Base-by-base conservation (phyloP, 2,797 vertebrate species). In the Fratercula arctica region DNA sequence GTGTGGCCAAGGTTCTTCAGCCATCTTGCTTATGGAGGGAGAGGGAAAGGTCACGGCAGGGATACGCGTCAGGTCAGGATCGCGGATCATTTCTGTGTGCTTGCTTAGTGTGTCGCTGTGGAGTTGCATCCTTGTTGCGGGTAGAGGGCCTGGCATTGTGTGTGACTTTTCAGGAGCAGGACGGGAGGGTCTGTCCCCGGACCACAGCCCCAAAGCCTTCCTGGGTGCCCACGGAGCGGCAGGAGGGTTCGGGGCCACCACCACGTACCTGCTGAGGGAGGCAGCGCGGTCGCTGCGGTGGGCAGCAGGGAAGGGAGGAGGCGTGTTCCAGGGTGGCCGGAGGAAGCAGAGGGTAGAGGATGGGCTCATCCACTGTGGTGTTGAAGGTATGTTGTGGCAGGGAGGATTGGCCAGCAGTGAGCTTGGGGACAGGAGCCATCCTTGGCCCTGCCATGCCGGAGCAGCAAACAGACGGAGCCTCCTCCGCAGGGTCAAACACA, bases 241-340 rank as follows among this genome's bases (percentile, higher is more conserved):
- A 0, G 60, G 51, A 87, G 54, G 64, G 56, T 43, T 75, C 2
- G 1, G 24, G 43, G 14, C 41, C 35, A n/a, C 28, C 9, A 3
- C 29, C 37, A 1, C 1, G 0, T 33, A 35, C 11, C 4, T 2
- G 9, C 35, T 2, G 7, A 85, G 20, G 25, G 45, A 23, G 41
- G 24, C 10, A 1, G 0, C 11, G 39, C 21, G 6, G 5, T 46
- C 0, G 0, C 53, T 6, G 13, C 3, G 0, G 2, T 20, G 31
- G 20, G 39, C 7, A 3, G 39, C n/a, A 51, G 43, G 21, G 37
- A 10, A 26, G 21, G 5, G 24, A 4, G 11, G 3, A 46, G 46
- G 57, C 31, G 15, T 35, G 19, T 81, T 43, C 29, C 28, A 54
- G 60, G 24, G 37, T 5, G 19, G 29, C 39, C 39, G 13, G 41